These are phyloP conservation scores for Sternotherus odoratus DNA, from an alignment of 2,797 vertebrate genomes.

Conservation along the genomic window DNA sequence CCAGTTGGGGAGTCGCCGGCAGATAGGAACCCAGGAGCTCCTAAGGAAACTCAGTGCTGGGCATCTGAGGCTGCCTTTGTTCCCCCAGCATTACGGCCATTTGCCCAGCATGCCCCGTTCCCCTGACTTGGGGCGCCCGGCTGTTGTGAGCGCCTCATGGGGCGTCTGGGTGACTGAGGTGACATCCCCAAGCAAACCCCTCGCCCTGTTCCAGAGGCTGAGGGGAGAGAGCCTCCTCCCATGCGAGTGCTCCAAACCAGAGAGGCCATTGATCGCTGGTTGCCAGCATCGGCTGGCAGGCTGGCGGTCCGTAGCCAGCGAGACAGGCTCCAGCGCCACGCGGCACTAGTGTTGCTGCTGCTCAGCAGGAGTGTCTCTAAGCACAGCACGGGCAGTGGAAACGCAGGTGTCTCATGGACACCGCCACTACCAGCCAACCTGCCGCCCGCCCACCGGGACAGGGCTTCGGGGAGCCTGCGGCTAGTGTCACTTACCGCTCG, in stretches of 20 bases:
- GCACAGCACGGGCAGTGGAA: too few relatives aligned
- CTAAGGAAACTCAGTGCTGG: too few relatives aligned
- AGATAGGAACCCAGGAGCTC: background rate
- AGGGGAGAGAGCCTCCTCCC: background rate
- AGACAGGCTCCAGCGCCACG: too few relatives aligned
- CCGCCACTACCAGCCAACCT: too few relatives aligned
- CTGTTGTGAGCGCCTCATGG: background rate
- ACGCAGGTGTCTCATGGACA: too few relatives aligned
- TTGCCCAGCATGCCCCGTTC: background rate
- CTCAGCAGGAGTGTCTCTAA: too few relatives aligned
- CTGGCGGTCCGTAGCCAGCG: too few relatives aligned
- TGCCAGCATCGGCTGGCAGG: too few relatives aligned
- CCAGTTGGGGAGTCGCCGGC: background rate
- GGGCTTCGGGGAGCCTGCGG: background rate
- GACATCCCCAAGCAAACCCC: too few relatives aligned
- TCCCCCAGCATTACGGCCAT: background rate
- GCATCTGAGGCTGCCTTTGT: background rate
- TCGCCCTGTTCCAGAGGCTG: background rate
- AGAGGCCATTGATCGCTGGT: too few relatives aligned
- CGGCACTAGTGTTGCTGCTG: rapidly evolving
- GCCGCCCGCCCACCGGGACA: background rate
- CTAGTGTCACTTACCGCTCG: background rate
- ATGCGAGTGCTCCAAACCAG: too few relatives aligned
- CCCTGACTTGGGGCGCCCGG: background rate
- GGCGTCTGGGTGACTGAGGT: background rate